Evolutionary conservation across 1,140 invertebrate genomes (phyloP).

Genomic region (Aphaenogaster ashmeadi): DNA sequence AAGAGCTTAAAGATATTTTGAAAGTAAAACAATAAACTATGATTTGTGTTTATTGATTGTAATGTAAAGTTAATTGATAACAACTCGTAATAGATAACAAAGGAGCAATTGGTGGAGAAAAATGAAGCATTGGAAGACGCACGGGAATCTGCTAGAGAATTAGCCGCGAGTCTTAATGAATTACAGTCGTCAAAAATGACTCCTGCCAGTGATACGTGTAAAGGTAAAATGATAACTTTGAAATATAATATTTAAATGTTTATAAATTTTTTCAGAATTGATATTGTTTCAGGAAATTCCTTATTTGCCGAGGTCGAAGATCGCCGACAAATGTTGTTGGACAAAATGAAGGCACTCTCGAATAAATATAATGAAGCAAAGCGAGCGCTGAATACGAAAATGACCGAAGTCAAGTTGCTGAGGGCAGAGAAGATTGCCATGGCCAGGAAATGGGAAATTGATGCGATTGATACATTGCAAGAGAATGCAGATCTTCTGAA

Average conservation of each 20-base stretch:
- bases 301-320: slow-evolving; percentile 88
- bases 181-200: slow-evolving; percentile 71
- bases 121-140: slow-evolving; percentile 71
- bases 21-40: slow-evolving; percentile 54
- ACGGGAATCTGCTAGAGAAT: slow-evolving; percentile 65
- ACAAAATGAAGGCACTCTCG: slow-evolving; percentile 83
- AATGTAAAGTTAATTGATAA: not conserved
- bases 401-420: slow-evolving; percentile 84
- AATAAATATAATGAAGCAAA: slow-evolving; percentile 85
- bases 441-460: slow-evolving; percentile 75
- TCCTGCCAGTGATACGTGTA: slow-evolving; percentile 72
- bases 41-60: slow-evolving; percentile 16
- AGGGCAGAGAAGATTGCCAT: slow-evolving; percentile 83
- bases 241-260: not conserved
- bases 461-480: slow-evolving; percentile 68
- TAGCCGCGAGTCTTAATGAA: slow-evolving; percentile 75
- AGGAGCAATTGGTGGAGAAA: slow-evolving; percentile 70
- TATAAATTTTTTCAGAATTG: not conserved
- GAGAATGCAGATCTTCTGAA: slow-evolving; percentile 75
- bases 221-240: slow-evolving; percentile 72
- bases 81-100: slow-evolving; percentile 66
- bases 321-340: slow-evolving; percentile 84
- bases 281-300: slow-evolving; percentile 84
- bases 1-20: slow-evolving; percentile 61
- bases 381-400: slow-evolving; percentile 80